A percentile compares a stretch with the other conserved stretches of the same genome.
Conservation (phyloP, 1,140 invertebrate species). For the Mizuhopecten yessoensis region DNA sequence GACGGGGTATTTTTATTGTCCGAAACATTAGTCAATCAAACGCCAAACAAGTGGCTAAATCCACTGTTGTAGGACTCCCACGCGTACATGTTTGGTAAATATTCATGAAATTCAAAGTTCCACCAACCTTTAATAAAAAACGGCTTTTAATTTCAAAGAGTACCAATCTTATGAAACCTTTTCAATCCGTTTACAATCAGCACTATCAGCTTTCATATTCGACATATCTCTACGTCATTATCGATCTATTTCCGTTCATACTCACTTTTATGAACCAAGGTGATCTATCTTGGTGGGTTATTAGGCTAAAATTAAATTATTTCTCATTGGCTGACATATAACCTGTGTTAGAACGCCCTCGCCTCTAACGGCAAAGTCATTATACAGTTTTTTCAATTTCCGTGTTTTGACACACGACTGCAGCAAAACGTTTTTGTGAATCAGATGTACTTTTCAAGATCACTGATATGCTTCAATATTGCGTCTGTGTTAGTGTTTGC, state of each 20-base stretch:
- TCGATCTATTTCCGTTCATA: background rate
- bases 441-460: slow-evolving; percentile 28
- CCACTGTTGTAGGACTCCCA: too few species aligned
- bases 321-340: background rate
- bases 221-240: slow-evolving; percentile 9
- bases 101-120: background rate
- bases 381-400: background rate
- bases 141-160: background rate
- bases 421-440: background rate
- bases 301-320: slow-evolving; percentile 26
- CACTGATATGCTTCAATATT: background rate
- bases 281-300: slow-evolving; percentile 26
- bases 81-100: too few species aligned
- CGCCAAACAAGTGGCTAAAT: too few species aligned
- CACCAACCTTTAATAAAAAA: background rate
- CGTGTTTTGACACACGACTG: background rate
- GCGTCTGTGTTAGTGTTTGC: background rate
- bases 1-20: too few species aligned
- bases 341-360: background rate
- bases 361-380: background rate
- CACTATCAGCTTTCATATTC: background rate
- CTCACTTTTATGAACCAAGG: slow-evolving; percentile 7
- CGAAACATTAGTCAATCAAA: too few species aligned
- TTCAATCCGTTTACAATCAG: slow-evolving; percentile 5
- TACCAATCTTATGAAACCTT: background rate